Evolutionary conservation across 37 sponge, comb jelly and placozoan species (phyloP).

Genomic region (Trichoplax adhaerens): DNA sequence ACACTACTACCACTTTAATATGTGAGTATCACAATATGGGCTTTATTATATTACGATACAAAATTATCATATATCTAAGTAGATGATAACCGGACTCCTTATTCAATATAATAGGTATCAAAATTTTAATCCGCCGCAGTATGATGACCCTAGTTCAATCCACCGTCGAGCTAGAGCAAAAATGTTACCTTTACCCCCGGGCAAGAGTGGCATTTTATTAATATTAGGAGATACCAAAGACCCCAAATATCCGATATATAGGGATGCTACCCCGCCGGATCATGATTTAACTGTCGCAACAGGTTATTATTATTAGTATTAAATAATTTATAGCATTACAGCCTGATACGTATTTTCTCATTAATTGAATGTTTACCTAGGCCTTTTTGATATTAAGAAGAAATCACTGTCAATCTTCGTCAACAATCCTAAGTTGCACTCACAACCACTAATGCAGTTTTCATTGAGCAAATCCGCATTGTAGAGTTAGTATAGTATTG

Average conservation of each 20-base stretch:
- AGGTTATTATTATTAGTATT: conserved; percentile 2
- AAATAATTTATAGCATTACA: no score
- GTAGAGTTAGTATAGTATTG: no score
- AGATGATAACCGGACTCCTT: background rate
- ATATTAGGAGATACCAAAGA: conserved; percentile 24
- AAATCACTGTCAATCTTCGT: no score
- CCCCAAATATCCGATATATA: conserved; percentile 22
- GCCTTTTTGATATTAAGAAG: no score
- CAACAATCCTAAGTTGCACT: no score
- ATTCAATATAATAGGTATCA: conserved; percentile 11
- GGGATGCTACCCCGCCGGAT: conserved; percentile 16
- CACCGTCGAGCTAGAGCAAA: conserved; percentile 18
- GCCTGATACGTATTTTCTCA: no score
- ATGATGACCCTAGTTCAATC: conserved; percentile 20
- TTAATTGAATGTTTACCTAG: no score
- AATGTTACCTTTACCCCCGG: conserved; percentile 11
- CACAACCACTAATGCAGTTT: no score
- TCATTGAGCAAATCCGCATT: no score
- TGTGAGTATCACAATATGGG: conserved; percentile 7
- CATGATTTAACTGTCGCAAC: conserved; percentile 9
- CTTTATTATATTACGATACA: no score
- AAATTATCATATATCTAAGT: background rate
- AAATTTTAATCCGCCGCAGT: conserved; percentile 12
- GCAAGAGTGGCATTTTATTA: background rate
- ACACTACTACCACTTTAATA: conserved; percentile 28